A percentile compares a stretch with the other conserved stretches of the same genome.
These are phyloP conservation scores for Pygoscelis adeliae DNA, from an alignment of 2,113 vertebrate genomes.

Conservation along the genomic window DNA sequence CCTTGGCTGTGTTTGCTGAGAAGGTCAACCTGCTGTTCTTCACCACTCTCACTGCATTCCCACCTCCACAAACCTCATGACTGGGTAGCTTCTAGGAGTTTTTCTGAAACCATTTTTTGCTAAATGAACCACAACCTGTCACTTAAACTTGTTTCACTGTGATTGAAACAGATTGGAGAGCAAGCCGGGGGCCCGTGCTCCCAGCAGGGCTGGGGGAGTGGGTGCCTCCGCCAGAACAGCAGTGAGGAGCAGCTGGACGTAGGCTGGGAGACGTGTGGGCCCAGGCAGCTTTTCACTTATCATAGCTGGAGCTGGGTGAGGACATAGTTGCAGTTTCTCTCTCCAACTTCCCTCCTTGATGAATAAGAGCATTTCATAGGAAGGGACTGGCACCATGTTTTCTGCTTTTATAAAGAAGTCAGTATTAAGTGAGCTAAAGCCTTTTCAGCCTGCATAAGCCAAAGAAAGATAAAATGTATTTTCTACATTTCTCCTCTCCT, in stretches of 20 bases:
- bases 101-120: background rate
- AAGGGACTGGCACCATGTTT: background rate
- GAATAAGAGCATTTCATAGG: background rate
- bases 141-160: background rate
- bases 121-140: background rate
- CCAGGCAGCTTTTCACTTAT: background rate
- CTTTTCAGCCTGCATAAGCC: background rate
- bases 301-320: background rate
- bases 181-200: fast-evolving
- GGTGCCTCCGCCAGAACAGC: background rate
- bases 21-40: background rate
- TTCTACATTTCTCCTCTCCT: background rate
- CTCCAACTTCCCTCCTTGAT: background rate
- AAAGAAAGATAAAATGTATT: background rate
- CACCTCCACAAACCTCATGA: background rate
- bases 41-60: background rate
- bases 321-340: background rate
- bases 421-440: background rate
- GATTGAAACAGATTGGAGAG: background rate
- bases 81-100: background rate
- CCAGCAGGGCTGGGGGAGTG: background rate
- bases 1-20: background rate
- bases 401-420: background rate
- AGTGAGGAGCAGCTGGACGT: slow-evolving; percentile 10
- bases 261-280: background rate